phyloP scores from a whole-genome alignment of 2,888 invertebrate genomes.

The Deilephila elpenor region DNA sequence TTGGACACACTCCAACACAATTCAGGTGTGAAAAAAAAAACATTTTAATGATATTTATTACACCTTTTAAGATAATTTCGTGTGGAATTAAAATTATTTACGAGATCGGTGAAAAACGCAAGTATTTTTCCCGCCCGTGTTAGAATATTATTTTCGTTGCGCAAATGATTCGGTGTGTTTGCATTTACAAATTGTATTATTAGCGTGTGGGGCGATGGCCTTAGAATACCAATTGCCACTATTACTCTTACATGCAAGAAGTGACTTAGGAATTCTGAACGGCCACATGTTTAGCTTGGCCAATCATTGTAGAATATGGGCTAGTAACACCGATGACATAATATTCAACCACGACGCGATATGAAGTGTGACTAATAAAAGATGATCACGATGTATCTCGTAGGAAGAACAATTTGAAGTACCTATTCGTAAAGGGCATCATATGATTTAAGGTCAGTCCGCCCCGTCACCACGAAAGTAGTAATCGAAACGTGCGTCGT shows the following conservation, averaged over 20 bases:
- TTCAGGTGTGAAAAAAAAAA: constrained; percentile 61
- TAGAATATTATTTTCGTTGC: constrained; percentile 30
- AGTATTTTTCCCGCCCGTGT: constrained; percentile 40
- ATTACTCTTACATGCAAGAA: not conserved
- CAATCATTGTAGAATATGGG: no score
- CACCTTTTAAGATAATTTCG: constrained; percentile 52
- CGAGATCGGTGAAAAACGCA: constrained; percentile 39
- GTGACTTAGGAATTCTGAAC: not conserved
- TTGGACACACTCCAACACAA: constrained; percentile 53
- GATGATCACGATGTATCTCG: no score
- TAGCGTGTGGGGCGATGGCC: constrained; percentile 27
- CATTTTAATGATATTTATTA: constrained; percentile 54
- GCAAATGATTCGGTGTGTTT: constrained; percentile 12
- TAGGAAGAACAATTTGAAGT: no score
- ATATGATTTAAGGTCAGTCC: no score
- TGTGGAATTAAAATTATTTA: constrained; percentile 50
- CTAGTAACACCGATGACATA: no score
- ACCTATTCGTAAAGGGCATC: no score
- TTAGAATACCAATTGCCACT: constrained; percentile 36
- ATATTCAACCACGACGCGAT: no score
- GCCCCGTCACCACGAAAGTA: no score
- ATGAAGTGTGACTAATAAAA: no score
- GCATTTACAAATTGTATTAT: constrained; percentile 25
- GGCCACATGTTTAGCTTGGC: no score
- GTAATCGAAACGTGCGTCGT: no score